These are phyloP conservation scores for Diorhabda elongata DNA, from an alignment of 1,140 invertebrate genomes.

Conservation along the genomic window DNA sequence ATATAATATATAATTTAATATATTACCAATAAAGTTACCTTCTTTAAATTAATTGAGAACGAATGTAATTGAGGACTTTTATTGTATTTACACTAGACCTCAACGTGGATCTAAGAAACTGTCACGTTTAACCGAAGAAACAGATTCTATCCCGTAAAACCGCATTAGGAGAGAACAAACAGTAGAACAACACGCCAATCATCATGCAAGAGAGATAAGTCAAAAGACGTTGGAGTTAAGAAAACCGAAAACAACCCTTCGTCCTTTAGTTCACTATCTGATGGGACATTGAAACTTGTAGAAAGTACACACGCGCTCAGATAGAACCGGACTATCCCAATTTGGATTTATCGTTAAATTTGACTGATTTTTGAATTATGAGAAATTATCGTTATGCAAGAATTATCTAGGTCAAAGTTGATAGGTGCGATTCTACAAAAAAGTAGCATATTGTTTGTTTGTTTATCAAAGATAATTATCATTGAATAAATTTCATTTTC, in stretches of 20 bases:
- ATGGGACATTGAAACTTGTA: slow-evolving; percentile 1
- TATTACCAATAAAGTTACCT: background rate
- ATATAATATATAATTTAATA: too few relatives aligned
- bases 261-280: slow-evolving; percentile 6
- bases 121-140: background rate
- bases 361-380: too few relatives aligned
- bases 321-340: background rate
- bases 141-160: background rate
- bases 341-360: too few relatives aligned
- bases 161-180: background rate
- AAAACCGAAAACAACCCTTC: slow-evolving; percentile 17
- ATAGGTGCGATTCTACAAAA: too few relatives aligned
- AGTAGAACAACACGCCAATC: slow-evolving; percentile 9
- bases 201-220: slow-evolving; percentile 16
- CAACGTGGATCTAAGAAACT: background rate
- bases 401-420: too few relatives aligned
- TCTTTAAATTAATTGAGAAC: background rate
- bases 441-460: too few relatives aligned
- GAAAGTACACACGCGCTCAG: slow-evolving; percentile 13
- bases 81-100: background rate
- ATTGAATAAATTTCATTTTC: too few relatives aligned
- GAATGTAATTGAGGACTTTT: background rate
- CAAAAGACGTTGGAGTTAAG: slow-evolving; percentile 6
- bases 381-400: too few relatives aligned
- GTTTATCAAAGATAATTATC: too few relatives aligned